phyloP scores from a whole-genome alignment of 2,113 vertebrate genomes.

The Aix galericulata region DNA sequence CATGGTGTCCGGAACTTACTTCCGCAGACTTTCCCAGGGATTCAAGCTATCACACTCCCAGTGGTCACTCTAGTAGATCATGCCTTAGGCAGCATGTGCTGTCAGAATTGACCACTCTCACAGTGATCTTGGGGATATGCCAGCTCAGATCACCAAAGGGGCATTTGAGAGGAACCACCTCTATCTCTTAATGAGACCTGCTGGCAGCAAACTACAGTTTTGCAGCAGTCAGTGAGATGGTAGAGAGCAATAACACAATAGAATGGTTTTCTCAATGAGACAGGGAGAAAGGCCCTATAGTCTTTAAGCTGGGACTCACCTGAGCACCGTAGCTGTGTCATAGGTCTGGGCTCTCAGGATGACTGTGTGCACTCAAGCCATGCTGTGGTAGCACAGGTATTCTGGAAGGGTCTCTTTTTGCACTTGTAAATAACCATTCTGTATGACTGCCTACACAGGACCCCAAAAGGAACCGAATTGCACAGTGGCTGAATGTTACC shows the following conservation, averaged over 20 bases:
- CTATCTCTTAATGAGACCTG: not conserved
- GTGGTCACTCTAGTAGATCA: not conserved
- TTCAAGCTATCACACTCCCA: not conserved
- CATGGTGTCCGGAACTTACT: not conserved
- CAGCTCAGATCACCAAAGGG: not conserved
- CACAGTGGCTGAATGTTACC: constrained; percentile 49
- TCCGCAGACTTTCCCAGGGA: not conserved
- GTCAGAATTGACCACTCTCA: not conserved
- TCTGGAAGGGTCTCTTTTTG: not conserved
- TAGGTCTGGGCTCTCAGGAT: not conserved
- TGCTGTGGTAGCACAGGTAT: not conserved
- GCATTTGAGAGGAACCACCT: not conserved
- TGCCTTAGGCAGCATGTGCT: not conserved
- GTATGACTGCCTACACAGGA: constrained; percentile 18
- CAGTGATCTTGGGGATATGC: not conserved
- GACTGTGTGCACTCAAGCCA: not conserved
- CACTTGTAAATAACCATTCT: not conserved
- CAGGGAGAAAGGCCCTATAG: not conserved
- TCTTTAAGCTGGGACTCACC: not conserved
- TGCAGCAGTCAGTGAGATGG: not conserved
- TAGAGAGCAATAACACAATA: not conserved
- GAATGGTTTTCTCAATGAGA: not conserved
- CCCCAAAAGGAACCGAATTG: constrained; percentile 56
- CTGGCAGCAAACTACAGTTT: not conserved
- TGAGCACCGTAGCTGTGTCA: not conserved